Evolutionary conservation across 2,797 vertebrate genomes (phyloP), one percentile per base, ranked within the genome.

Genomic region (Mastacembelus armatus): DNA sequence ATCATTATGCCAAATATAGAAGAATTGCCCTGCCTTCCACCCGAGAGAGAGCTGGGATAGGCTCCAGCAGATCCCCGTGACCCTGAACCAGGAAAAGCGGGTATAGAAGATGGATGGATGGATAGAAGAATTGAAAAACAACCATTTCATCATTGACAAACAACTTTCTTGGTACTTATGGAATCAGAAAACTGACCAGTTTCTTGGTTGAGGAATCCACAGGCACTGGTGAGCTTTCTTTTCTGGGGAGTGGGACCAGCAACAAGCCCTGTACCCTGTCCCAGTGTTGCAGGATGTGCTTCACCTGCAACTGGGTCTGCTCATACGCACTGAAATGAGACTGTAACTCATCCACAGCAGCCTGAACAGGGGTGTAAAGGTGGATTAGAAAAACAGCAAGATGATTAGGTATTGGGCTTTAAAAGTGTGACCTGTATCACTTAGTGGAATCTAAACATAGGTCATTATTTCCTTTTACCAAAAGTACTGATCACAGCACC

Each of bases 311-410:
- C 78, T 91, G 89, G 0, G 16, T 92, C 30, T 89, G 62, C 57
- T 97, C 93, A 0, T 95, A 98, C 10, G 39, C 56, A 51, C 59
- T 77, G 73, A 97, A 96, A 57, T 75, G 92, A 70, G 77, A 68
- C 14, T 87, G 81, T 59, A 96, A 71, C 22, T 95, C 88, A 0
- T 51, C 54, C 3, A 94, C 88, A 3, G n/a, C 71, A 1, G 32
- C 10, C 65, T 89, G 39, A 21, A 47, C 6, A 54, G 18, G 26
- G 1, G 24, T 54, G 36, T 36, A 47, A 10, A 54, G 21, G 2
- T 9, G 26, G 30, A 32, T 9, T 7, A 21, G 10, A 35, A 8
- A 27, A 59, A 35, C 4, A 50, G 4, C 7, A 43, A 35, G 5
- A 24, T 3, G 39, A 14, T 11, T 11, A 33, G 32, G 10, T 12